These are phyloP conservation scores for Bugulina stolonifera DNA, from an alignment of 2,888 invertebrate genomes.

Conservation along the genomic window DNA sequence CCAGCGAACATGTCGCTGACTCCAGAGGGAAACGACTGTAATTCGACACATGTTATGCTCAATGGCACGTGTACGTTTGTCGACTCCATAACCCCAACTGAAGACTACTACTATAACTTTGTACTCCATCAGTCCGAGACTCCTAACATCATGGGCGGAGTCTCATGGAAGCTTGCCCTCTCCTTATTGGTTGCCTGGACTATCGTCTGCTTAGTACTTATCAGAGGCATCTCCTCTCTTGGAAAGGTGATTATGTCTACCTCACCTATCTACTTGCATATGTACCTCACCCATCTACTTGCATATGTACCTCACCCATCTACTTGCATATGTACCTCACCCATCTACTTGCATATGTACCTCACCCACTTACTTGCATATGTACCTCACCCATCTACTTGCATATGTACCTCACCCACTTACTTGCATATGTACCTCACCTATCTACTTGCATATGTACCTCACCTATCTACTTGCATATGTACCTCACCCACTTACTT, in stretches of 20 bases:
- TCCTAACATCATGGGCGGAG: constrained; percentile 45
- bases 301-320: too few species aligned
- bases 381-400: too few species aligned
- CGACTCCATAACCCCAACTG: constrained; percentile 69
- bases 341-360: too few species aligned
- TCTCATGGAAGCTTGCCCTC: constrained; percentile 44
- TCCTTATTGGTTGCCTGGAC: constrained; percentile 48
- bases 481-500: too few species aligned
- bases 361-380: too few species aligned
- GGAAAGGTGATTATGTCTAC: constrained; percentile 48
- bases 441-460: too few species aligned
- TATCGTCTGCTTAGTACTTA: constrained; percentile 44
- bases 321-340: too few species aligned
- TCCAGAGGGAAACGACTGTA: background rate
- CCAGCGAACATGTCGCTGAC: background rate
- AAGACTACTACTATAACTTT: constrained; percentile 75
- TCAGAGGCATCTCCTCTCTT: constrained; percentile 51
- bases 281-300: too few species aligned
- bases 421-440: too few species aligned
- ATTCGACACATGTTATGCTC: background rate
- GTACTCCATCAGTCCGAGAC: constrained; percentile 44
- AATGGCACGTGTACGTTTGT: constrained; percentile 56
- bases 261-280: too few species aligned
- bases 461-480: too few species aligned
- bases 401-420: too few species aligned